A percentile compares a stretch with the other conserved stretches of the same genome.
These are phyloP conservation scores for Dexiosoma caninum DNA, from an alignment of 2,888 invertebrate species.

Conservation along the genomic window DNA sequence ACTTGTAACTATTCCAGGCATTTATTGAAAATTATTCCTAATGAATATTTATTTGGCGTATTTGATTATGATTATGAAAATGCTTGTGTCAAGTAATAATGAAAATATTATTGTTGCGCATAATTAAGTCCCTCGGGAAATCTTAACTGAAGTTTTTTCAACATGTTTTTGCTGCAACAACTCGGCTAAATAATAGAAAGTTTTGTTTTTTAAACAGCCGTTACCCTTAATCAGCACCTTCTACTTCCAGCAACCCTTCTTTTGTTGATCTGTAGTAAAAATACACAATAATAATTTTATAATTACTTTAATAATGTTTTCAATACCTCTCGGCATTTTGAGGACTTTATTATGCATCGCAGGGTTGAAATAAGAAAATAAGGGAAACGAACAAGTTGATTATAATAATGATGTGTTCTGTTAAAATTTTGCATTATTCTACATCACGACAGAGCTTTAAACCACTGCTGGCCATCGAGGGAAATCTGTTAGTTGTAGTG, in stretches of 20 bases:
- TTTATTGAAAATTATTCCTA: slow-evolving; percentile 4
- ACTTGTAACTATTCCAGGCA: slow-evolving; percentile 5
- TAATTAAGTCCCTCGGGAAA: slow-evolving; percentile 55
- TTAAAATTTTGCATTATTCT: not conserved
- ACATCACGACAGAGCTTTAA: too few species aligned
- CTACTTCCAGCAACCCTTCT: not conserved
- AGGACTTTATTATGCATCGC: not conserved
- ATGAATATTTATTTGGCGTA: slow-evolving; percentile 17
- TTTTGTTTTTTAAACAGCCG: not conserved
- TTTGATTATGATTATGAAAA: not conserved
- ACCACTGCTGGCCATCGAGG: too few species aligned
- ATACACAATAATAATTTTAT: slow-evolving; percentile 44
- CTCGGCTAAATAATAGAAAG: slow-evolving; percentile 33
- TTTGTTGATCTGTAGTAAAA: not conserved
- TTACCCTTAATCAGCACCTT: slow-evolving; percentile 29
- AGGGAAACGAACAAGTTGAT: not conserved
- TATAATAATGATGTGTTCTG: not conserved
- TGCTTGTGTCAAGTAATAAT: slow-evolving; percentile 8
- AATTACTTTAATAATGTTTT: slow-evolving; percentile 54
- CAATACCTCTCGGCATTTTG: not conserved
- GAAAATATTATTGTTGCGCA: slow-evolving; percentile 39
- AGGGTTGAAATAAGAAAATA: not conserved
- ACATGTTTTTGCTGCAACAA: slow-evolving; percentile 5
- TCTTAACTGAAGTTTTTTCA: slow-evolving; percentile 23
- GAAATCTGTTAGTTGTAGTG: too few species aligned